Conservation (phyloP, 2,888 invertebrate genomes). For the Machimus atricapillus region DNA sequence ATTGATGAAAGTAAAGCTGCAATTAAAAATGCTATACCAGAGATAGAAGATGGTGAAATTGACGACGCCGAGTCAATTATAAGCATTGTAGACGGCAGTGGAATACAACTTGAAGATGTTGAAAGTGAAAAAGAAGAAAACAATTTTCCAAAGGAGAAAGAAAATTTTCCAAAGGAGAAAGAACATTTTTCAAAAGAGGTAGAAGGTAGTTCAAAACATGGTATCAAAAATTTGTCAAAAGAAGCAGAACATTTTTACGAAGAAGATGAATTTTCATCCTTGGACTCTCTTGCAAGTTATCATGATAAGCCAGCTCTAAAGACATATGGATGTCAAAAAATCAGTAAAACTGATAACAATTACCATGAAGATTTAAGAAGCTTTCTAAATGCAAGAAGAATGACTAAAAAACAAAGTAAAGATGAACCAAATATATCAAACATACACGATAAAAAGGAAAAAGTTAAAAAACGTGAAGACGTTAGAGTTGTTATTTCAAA, state of each 20-base stretch:
- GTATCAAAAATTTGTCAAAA: neutral
- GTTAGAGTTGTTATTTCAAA: neutral
- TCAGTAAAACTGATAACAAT: neutral
- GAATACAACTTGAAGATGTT: neutral
- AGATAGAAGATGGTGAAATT: neutral
- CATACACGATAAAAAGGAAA: neutral
- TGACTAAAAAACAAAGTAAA: neutral
- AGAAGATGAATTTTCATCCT: neutral
- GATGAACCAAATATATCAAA: neutral
- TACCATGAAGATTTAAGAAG: neutral
- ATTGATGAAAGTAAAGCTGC: neutral
- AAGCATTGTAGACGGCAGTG: neutral
- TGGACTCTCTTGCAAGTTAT: neutral
- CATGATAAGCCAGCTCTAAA: neutral
- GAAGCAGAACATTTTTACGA: neutral
- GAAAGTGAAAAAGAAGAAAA: neutral
- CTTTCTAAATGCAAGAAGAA: neutral
- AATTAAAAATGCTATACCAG: neutral
- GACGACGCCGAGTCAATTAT: neutral
- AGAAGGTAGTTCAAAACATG: neutral
- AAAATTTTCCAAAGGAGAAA: neutral
- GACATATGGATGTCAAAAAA: neutral
- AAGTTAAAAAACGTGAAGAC: neutral
- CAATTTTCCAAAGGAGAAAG: neutral
- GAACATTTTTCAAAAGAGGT: neutral